A percentile compares a stretch with the other conserved stretches of the same genome.
Conservation (phyloP, 2,888 invertebrate species). For the Germaria angustata region DNA sequence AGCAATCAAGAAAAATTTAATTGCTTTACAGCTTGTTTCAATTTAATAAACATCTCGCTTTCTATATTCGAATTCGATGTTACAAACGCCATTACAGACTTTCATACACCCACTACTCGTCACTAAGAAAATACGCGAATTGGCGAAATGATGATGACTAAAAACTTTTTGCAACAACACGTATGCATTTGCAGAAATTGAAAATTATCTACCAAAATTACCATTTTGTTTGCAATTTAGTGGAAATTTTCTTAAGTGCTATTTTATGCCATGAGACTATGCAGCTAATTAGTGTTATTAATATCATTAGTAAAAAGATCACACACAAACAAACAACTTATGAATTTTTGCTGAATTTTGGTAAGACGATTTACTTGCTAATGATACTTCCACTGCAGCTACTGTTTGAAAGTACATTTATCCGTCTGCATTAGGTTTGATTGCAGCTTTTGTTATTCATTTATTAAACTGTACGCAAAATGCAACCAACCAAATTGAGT, state of each 20-base stretch:
- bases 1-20: too few species aligned
- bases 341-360: constrained; percentile 41
- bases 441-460: constrained; percentile 42
- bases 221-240: constrained; percentile 68
- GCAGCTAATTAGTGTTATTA: constrained; percentile 63
- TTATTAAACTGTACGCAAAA: constrained; percentile 72
- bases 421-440: constrained; percentile 3
- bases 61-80: not conserved
- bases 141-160: not conserved
- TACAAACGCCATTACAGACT: not conserved
- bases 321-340: constrained; percentile 11
- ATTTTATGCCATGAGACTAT: constrained; percentile 44
- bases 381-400: constrained; percentile 48
- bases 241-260: constrained; percentile 56
- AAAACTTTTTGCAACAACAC: not conserved
- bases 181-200: not conserved
- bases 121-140: not conserved
- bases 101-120: not conserved
- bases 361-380: constrained; percentile 51
- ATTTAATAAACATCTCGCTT: not conserved
- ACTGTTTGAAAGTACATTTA: constrained; percentile 6
- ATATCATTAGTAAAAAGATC: constrained; percentile 56
- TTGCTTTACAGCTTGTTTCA: too few species aligned
- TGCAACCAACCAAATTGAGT: constrained; percentile 71
- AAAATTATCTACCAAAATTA: constrained; percentile 55